These are phyloP conservation scores for Ectropis crepuscularia DNA, from an alignment of 2,888 invertebrate species.

Conservation along the genomic window DNA sequence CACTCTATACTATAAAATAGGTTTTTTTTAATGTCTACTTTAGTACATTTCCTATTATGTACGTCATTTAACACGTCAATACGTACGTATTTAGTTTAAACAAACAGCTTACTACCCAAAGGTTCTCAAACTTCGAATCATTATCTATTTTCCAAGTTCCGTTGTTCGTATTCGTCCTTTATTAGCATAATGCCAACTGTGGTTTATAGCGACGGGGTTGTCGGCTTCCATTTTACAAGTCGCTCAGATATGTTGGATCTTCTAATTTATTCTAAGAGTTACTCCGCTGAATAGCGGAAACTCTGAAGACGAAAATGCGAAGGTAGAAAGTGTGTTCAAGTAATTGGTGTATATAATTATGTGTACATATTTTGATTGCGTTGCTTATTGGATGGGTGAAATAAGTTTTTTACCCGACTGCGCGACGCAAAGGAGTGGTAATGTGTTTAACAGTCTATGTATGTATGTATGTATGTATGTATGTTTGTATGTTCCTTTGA, in stretches of 20 bases:
- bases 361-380: no score
- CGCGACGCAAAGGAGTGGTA: no score
- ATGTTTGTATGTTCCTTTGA: no score
- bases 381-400: no score
- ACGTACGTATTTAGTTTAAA: conserved; percentile 1
- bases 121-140: conserved; percentile 22
- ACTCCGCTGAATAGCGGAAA: conserved; percentile 11
- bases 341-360: neutral
- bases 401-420: no score
- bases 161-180: conserved; percentile 27
- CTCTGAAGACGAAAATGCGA: conserved; percentile 3
- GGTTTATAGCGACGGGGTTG: conserved; percentile 18
- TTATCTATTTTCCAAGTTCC: conserved; percentile 31
- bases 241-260: conserved; percentile 14
- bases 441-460: no score
- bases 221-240: conserved; percentile 15
- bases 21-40: no score
- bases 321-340: neutral
- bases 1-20: no score
- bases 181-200: conserved; percentile 33
- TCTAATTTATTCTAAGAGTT: conserved; percentile 24
- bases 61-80: no score
- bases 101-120: conserved; percentile 12
- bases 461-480: no score
- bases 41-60: no score